These are phyloP conservation scores for Troilus luridus DNA, from an alignment of 2,888 invertebrate species.

Conservation along the genomic window DNA sequence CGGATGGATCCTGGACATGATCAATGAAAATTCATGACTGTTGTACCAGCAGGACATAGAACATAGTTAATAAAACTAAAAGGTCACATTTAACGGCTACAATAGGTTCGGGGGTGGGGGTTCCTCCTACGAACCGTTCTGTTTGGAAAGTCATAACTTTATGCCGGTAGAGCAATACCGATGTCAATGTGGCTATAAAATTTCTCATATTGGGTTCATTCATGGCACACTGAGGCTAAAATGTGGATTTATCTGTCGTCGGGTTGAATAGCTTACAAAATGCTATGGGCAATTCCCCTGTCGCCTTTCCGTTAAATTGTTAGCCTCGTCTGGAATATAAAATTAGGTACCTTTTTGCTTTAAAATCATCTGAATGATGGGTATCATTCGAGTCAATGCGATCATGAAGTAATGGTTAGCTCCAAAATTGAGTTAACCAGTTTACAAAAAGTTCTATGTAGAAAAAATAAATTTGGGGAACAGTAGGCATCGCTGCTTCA, in stretches of 20 bases:
- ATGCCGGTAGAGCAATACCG: not conserved
- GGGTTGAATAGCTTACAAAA: not conserved
- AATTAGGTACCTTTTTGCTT: not conserved
- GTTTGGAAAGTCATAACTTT: constrained; percentile 6
- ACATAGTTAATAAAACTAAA: not conserved
- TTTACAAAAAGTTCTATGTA: no score
- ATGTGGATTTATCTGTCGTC: not conserved
- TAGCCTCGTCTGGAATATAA: not conserved
- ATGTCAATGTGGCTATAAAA: constrained; percentile 6
- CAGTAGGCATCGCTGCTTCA: no score
- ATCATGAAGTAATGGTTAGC: not conserved
- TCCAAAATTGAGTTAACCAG: not conserved
- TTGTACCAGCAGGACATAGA: no score
- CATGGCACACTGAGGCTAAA: not conserved
- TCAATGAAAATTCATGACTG: no score
- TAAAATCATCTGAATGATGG: not conserved
- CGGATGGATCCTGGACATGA: no score
- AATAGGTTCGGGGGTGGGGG: not conserved
- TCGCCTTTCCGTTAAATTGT: not conserved
- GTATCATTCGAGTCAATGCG: not conserved
- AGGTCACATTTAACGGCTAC: not conserved
- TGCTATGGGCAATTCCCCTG: not conserved
- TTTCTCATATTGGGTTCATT: constrained; percentile 21
- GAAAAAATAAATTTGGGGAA: no score
- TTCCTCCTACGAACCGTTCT: not conserved